Evolutionary conservation across 2,113 vertebrate species (phyloP), one percentile per base, ranked within the genome.

Genomic region (Bubo bubo): DNA sequence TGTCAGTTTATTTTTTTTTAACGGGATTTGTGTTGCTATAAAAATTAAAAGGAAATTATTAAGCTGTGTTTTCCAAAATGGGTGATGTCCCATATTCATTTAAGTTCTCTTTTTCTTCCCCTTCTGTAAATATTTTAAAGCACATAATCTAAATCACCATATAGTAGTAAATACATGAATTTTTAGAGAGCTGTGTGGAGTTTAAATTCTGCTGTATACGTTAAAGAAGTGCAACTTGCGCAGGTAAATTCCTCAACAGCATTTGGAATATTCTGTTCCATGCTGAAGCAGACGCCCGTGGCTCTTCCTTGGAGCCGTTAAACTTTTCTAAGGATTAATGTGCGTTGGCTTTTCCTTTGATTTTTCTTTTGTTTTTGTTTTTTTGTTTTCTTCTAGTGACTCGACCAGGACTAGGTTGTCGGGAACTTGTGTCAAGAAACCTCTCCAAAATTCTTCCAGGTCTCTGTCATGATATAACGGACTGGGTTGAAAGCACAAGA

Each of bases 391-490:
- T 83, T 43, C 10, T 75, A 99, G 99, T 97, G 92, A 97, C 96
- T 87, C 99, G 99, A 75, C 99, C 99, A 1, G 98, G 97, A 12
- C 96, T 99, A 87, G 99, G 99, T 71, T 99, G 99, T 95, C 98
- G 99, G 92, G 99, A 99, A 76, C 98, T 99, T 13, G 98, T 99
- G 85, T 97, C 98, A 11, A 98, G 99, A 90, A 99, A 99, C 95
- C 98, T 99, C 82, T 98, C 98, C 87, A 98, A 98, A 95, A 97
- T 99, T 72, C 98, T 99, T 24, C 99, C 99, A 2, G 99, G 99
- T 12, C 88, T 99, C 62, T 97, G 98, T 55, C 97, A 98, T 6
- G 99, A 99, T 76, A 26, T 99, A 9, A 98, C 97, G 0, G 99
- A 99, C 97, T 99, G 99, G 99, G 98, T 99, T 88, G 98, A 90